These are phyloP conservation scores for Metaphire vulgaris DNA, from an alignment of 1,140 invertebrate species.

Conservation along the genomic window DNA sequence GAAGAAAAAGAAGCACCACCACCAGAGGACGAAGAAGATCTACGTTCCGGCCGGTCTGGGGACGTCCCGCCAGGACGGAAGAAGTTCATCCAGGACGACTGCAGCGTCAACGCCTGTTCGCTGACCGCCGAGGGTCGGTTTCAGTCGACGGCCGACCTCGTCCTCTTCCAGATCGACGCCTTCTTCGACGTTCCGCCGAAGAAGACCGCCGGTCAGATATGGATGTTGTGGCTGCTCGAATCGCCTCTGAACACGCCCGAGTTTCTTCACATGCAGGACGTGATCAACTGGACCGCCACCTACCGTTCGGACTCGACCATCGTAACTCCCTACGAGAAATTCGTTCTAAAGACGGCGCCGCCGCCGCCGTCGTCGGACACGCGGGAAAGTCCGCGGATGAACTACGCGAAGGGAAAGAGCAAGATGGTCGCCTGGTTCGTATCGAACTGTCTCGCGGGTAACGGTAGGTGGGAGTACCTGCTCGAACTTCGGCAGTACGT, in stretches of 20 bases:
- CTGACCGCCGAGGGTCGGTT: conserved; percentile 5
- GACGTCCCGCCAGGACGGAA: neutral
- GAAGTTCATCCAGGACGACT: conserved; percentile 8
- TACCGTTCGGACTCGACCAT: conserved; percentile 88
- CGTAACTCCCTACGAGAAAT: conserved; percentile 90
- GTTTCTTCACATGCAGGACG: conserved; percentile 62
- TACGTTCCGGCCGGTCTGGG: conserved; percentile 8
- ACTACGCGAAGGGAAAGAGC: conserved; percentile 36
- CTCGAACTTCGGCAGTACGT: conserved; percentile 52
- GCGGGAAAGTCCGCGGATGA: conserved; percentile 27
- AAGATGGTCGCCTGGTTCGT: conserved; percentile 51
- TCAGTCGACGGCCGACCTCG: conserved; percentile 34
- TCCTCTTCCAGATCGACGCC: conserved; percentile 36
- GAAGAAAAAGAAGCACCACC: neutral
- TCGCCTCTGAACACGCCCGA: conserved; percentile 55
- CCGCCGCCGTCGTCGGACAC: neutral
- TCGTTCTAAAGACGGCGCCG: conserved; percentile 58
- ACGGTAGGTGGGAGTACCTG: conserved; percentile 56
- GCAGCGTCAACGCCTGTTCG: conserved; percentile 11
- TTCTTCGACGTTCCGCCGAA: conserved; percentile 48
- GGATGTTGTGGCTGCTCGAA: conserved; percentile 57
- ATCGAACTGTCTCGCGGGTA: conserved; percentile 57
- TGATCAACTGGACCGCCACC: conserved; percentile 83
- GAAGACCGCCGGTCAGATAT: conserved; percentile 56
- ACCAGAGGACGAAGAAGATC: conserved; percentile 3